Evolutionary conservation across 2,888 invertebrate species (phyloP).

Genomic region (Rhagonycha fulva): DNA sequence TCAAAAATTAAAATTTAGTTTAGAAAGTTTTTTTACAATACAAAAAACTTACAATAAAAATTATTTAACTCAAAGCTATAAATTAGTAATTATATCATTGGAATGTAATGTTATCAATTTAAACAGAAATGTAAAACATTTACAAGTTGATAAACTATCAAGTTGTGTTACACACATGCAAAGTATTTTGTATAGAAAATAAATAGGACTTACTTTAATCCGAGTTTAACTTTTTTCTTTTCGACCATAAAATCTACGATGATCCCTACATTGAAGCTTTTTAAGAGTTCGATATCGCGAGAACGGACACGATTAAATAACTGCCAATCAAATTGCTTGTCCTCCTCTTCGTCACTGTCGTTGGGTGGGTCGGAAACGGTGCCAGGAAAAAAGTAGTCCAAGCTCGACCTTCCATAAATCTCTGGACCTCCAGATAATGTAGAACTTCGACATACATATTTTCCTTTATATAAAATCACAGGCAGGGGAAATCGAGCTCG

Average conservation of each 20-base stretch:
- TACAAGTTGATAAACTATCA: neutral
- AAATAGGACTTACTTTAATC: slow-evolving; percentile 68
- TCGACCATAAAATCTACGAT: slow-evolving; percentile 86
- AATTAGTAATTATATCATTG: neutral
- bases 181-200: neutral
- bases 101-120: neutral
- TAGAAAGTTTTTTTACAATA: too few relatives aligned
- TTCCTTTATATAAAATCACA: slow-evolving; percentile 75
- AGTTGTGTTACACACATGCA: neutral
- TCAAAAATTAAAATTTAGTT: neutral
- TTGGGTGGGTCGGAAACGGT: slow-evolving; percentile 27
- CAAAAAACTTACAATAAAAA: too few relatives aligned
- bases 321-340: slow-evolving; percentile 56
- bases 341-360: slow-evolving; percentile 28
- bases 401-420: slow-evolving; percentile 70
- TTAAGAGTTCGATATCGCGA: slow-evolving; percentile 72
- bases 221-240: slow-evolving; percentile 81
- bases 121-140: neutral
- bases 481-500: slow-evolving; percentile 77
- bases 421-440: slow-evolving; percentile 76
- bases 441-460: slow-evolving; percentile 74
- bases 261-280: slow-evolving; percentile 69
- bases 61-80: too few relatives aligned
- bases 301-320: slow-evolving; percentile 66
- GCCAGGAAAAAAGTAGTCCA: slow-evolving; percentile 62